phyloP scores from a whole-genome alignment of 1,140 invertebrate species.

The Drosophila triauraria region DNA sequence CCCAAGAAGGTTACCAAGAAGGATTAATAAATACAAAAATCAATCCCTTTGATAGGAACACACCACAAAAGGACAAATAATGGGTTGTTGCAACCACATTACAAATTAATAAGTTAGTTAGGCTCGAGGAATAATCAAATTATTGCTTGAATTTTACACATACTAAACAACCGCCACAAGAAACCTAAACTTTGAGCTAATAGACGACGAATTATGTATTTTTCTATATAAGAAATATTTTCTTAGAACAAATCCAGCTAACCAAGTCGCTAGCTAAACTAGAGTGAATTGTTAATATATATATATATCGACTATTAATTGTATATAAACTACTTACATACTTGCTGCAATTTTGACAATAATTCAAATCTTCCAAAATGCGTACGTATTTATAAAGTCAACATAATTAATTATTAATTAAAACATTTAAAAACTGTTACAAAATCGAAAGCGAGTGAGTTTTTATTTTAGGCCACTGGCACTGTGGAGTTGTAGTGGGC shows the following conservation, averaged over 20 bases:
- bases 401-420: constrained; percentile 49
- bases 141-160: constrained; percentile 56
- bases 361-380: constrained; percentile 82
- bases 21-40: constrained; percentile 50
- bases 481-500: constrained; percentile 97
- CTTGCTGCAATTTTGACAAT: constrained; percentile 84
- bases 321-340: constrained; percentile 65
- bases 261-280: constrained; percentile 41
- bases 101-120: constrained; percentile 44
- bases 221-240: constrained; percentile 54
- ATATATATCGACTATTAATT: constrained; percentile 46
- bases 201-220: constrained; percentile 49
- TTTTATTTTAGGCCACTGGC: constrained; percentile 30
- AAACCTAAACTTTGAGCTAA: constrained; percentile 37
- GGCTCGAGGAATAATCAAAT: constrained; percentile 44
- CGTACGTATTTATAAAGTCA: constrained; percentile 65
- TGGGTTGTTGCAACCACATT: constrained; percentile 38
- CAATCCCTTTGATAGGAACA: constrained; percentile 33
- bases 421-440: constrained; percentile 49
- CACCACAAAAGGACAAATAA: constrained; percentile 26
- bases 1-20: constrained; percentile 61
- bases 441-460: constrained; percentile 32
- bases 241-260: constrained; percentile 49
- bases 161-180: constrained; percentile 39
- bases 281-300: constrained; percentile 35